Evolutionary conservation across 2,888 invertebrate genomes (phyloP).

Genomic region (Linyphia triangularis): DNA sequence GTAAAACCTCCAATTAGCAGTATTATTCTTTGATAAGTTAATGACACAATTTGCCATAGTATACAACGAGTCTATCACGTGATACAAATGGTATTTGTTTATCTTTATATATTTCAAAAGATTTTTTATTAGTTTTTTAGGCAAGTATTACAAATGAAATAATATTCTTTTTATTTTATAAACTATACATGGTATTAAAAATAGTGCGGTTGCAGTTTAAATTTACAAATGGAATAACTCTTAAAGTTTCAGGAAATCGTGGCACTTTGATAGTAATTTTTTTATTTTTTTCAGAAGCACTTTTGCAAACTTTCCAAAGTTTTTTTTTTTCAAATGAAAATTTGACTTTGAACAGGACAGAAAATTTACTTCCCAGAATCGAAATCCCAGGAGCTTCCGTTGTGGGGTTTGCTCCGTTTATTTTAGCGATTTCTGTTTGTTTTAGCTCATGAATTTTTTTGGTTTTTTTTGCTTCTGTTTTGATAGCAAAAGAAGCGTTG

Average conservation of each 20-base stretch:
- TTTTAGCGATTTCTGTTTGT: conserved; percentile 65
- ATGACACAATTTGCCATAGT: too few species aligned
- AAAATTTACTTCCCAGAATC: conserved; percentile 56
- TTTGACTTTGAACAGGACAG: conserved; percentile 60
- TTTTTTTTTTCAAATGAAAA: conserved; percentile 30
- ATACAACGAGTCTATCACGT: too few species aligned
- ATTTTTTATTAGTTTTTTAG: too few species aligned
- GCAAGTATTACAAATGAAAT: too few species aligned
- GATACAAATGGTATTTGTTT: too few species aligned
- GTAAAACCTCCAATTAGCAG: too few species aligned
- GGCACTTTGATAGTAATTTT: conserved; percentile 14
- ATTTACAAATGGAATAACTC: neutral
- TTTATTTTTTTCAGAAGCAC: neutral
- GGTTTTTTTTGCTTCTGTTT: conserved; percentile 5
- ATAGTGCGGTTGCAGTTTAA: too few species aligned
- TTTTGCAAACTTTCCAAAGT: conserved; percentile 31
- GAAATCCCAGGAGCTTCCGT: conserved; percentile 44
- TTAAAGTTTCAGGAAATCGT: neutral
- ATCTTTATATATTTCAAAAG: too few species aligned
- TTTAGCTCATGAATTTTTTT: conserved; percentile 40
- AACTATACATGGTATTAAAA: too few species aligned
- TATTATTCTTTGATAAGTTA: too few species aligned
- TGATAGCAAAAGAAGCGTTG: conserved; percentile 2
- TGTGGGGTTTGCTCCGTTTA: conserved; percentile 62
- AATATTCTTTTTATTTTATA: too few species aligned